Conservation (phyloP, 2,888 invertebrate genomes). For the Drosophila heteroneura region DNA sequence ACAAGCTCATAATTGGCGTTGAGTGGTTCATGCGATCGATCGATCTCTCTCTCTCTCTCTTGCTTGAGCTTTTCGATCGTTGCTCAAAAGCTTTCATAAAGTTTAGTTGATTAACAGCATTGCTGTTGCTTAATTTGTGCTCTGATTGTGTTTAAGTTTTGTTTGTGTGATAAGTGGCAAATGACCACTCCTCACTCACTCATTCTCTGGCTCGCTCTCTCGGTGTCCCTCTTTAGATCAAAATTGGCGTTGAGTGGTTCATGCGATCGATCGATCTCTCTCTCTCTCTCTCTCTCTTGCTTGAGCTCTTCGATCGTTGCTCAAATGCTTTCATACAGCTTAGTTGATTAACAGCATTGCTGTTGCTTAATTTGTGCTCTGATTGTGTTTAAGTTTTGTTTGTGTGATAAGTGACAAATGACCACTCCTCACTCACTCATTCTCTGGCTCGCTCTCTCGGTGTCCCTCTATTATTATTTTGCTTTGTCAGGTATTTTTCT, state of each 20-base stretch:
- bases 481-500: neutral
- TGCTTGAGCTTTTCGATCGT: neutral
- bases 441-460: neutral
- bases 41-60: neutral
- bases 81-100: constrained; percentile 1
- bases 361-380: constrained; percentile 1
- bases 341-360: neutral
- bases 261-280: neutral
- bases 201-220: neutral
- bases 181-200: neutral
- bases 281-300: neutral
- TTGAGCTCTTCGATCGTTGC: neutral
- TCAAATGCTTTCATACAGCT: constrained; percentile 1
- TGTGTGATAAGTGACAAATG: neutral
- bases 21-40: no score
- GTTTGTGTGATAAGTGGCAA: neutral
- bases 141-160: neutral
- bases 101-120: neutral
- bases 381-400: neutral
- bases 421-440: neutral
- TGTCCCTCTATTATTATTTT: neutral
- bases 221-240: neutral
- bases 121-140: neutral
- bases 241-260: no score
- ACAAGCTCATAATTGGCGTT: constrained; percentile 1